These are phyloP conservation scores for Phoebastria nigripes DNA, from an alignment of 2,797 vertebrate genomes.

Conservation along the genomic window DNA sequence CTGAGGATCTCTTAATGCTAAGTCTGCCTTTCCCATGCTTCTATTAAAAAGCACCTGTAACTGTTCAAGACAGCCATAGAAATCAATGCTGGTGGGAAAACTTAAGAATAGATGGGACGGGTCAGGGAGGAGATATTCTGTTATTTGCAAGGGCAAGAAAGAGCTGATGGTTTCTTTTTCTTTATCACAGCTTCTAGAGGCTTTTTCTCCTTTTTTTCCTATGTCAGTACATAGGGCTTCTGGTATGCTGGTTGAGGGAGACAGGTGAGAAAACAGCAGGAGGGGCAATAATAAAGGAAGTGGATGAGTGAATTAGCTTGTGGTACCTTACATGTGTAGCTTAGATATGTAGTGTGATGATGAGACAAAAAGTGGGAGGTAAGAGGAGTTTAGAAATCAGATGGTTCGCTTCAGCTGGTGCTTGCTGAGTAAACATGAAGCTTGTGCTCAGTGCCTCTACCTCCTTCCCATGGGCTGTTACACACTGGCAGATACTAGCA, in stretches of 20 bases:
- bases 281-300: neutral
- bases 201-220: neutral
- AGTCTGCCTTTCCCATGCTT: neutral
- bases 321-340: neutral
- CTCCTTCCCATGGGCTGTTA: neutral
- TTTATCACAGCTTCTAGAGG: neutral
- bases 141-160: neutral
- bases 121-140: neutral
- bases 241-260: neutral
- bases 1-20: neutral
- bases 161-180: neutral
- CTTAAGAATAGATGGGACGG: neutral
- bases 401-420: neutral
- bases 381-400: neutral
- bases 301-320: neutral
- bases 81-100: neutral
- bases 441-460: neutral
- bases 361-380: constrained; percentile 3
- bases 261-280: neutral
- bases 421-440: neutral
- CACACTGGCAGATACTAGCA: neutral
- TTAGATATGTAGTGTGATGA: neutral
- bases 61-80: neutral
- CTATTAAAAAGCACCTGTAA: neutral
- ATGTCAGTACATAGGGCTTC: neutral